Conservation (phyloP, 2,113 vertebrate species). For the Mugil cephalus region DNA sequence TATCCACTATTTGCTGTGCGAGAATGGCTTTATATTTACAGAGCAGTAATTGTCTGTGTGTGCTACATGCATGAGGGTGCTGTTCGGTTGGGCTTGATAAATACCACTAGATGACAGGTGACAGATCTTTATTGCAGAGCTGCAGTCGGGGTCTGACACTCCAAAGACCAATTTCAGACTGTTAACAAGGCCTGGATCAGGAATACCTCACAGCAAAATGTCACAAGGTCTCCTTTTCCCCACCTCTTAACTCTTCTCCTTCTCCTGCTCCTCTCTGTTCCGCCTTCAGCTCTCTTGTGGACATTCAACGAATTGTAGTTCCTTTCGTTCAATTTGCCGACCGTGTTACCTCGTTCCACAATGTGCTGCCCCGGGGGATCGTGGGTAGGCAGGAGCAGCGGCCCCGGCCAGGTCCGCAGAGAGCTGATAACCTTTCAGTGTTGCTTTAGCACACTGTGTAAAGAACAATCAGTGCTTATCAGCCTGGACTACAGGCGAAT, state of each 20-base stretch:
- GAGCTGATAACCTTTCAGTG: conserved; percentile 79
- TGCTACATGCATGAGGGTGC: conserved; percentile 32
- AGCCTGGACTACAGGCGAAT: conserved; percentile 66
- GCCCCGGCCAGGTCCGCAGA: conserved; percentile 72
- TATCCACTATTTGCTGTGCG: conserved; percentile 63
- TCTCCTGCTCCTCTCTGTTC: conserved; percentile 6
- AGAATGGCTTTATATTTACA: conserved; percentile 49
- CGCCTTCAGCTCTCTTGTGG: conserved; percentile 57
- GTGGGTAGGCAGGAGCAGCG: conserved; percentile 52
- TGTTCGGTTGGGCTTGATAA: conserved; percentile 55
- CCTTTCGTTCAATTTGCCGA: conserved; percentile 74
- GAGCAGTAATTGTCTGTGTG: conserved; percentile 39
- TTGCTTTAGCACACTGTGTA: conserved; percentile 69
- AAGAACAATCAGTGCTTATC: conserved; percentile 83
- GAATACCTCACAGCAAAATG: conserved; percentile 68
- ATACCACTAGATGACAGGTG: conserved; percentile 55
- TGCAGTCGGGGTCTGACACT: conserved; percentile 55
- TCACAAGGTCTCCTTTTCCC: conserved; percentile 52
- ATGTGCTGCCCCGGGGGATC: conserved; percentile 55
- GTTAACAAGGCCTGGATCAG: conserved; percentile 66
- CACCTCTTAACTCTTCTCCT: conserved; percentile 38
- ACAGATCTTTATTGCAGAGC: conserved; percentile 59
- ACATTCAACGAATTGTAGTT: conserved; percentile 67
- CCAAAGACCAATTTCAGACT: conserved; percentile 64
- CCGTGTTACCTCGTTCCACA: conserved; percentile 64